Base-by-base conservation (phyloP, 2,113 vertebrate genomes). In the Perca flavescens region DNA sequence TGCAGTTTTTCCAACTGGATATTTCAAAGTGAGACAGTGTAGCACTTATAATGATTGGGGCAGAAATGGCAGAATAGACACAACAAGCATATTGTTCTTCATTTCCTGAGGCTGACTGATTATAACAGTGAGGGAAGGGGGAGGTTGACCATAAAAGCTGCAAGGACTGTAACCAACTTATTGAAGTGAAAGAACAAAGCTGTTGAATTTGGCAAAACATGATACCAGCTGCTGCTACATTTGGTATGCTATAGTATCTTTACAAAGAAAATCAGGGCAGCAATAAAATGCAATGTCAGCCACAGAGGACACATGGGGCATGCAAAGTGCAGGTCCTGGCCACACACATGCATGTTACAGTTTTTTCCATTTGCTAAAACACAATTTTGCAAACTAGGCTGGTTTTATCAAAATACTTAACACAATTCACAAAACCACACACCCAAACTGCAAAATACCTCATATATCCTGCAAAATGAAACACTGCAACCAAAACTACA, bases 71-170 rank as follows among this genome's bases (percentile, higher is more conserved):
- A 74, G 81, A 90, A 69, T 75, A 95, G 92, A 95, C 95, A 95
- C 84, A 95, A 95, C 94, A 95, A 89, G 47, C 85, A 90, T 86
- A 94, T 92, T 95, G 92, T 94, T 94, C 93, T 91, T 90, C 73
- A 66, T 91, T 94, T 95, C 94, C 93, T 93, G 79, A 85, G 75
- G 43, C 72, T 83, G 87, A 80, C 61, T 82, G 86, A 85, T 78
- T 89, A n/a, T 75, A 72, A 82, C 63, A 64, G 64, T 14, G 43
- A 81, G 61, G 60, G 34, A 28, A 8, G 40, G 31, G 49, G 81
- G 61, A 40, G 72, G 69, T 67, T 69, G 76, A 69, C 16, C 77
- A 74, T 80, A 58, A 90, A 75, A 67, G 75, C 87, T 79, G 78
- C 83, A 74, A 57, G 74, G 65, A 77, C 57, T 69, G 56, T 13